Percentiles rank a stretch among this genome's conserved stretches.
Conservation (phyloP, 2,113 vertebrate genomes). For the Oryzias melastigma region DNA sequence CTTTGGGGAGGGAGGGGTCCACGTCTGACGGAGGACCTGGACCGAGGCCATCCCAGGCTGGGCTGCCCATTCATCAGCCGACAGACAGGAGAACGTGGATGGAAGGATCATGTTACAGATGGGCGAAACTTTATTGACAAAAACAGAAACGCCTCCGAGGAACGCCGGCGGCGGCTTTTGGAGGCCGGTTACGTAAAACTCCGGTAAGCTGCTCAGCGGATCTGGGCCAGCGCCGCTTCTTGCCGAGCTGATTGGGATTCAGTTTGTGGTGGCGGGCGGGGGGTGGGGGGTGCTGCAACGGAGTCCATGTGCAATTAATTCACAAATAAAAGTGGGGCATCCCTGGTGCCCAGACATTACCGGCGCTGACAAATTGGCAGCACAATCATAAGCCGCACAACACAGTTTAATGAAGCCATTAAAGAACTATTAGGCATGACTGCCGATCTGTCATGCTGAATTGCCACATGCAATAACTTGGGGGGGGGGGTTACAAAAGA, state of each 20-base stretch:
- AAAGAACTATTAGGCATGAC: conserved; percentile 75
- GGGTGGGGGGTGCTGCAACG: conserved; percentile 25
- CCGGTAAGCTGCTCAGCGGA: conserved; percentile 11
- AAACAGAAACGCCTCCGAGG: neutral
- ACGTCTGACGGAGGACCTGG: conserved; percentile 54
- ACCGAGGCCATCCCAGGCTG: conserved; percentile 29
- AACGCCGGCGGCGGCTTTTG: conserved; percentile 3
- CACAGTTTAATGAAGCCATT: conserved; percentile 84
- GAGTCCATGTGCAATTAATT: conserved; percentile 75
- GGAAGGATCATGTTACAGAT: conserved; percentile 42
- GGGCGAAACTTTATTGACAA: conserved; percentile 6
- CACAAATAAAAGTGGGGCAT: conserved; percentile 78
- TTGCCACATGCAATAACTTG: conserved; percentile 71
- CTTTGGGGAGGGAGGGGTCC: conserved; percentile 58
- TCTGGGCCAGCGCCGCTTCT: conserved; percentile 31
- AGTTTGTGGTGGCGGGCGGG: conserved; percentile 21
- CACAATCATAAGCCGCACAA: conserved; percentile 84
- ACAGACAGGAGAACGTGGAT: conserved; percentile 58
- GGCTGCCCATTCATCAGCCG: conserved; percentile 65
- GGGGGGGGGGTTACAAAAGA: conserved; percentile 31
- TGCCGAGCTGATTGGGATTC: conserved; percentile 33
- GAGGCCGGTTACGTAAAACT: conserved; percentile 25
- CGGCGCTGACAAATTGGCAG: conserved; percentile 82
- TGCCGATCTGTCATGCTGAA: conserved; percentile 72
- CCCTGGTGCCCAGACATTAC: conserved; percentile 75